Percentiles rank a stretch among this genome's conserved stretches.
phyloP scores from a whole-genome alignment of 2,888 invertebrate species.

The Xanthostigma xanthostigma region DNA sequence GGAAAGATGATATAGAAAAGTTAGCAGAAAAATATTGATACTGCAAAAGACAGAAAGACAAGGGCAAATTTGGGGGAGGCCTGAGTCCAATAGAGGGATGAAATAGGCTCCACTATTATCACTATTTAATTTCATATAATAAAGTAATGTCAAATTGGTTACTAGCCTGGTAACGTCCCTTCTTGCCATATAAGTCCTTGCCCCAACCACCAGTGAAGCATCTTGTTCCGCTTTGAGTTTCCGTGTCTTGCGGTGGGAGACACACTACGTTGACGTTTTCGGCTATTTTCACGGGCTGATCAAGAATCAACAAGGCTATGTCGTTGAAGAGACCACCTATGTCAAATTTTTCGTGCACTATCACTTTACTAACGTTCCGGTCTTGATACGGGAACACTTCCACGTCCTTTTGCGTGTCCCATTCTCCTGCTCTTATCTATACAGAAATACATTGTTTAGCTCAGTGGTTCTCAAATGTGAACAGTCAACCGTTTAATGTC shows the following conservation, averaged over 20 bases:
- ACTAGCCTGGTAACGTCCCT: constrained; percentile 29
- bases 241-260: constrained; percentile 36
- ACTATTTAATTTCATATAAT: too few species aligned
- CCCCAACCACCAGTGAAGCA: constrained; percentile 68
- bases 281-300: constrained; percentile 39
- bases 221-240: constrained; percentile 29
- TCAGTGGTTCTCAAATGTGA: too few species aligned
- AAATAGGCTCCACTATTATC: too few species aligned
- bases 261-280: constrained; percentile 58
- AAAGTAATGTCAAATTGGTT: too few species aligned
- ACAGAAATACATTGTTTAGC: too few species aligned
- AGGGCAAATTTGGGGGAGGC: too few species aligned
- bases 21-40: too few species aligned
- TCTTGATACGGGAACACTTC: constrained; percentile 60
- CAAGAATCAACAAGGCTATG: constrained; percentile 52
- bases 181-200: constrained; percentile 48
- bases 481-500: too few species aligned
- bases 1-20: too few species aligned
- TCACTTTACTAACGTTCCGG: constrained; percentile 38
- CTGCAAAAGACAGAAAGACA: too few species aligned
- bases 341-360: constrained; percentile 47
- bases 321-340: constrained; percentile 58
- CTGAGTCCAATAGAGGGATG: too few species aligned
- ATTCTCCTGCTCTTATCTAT: constrained; percentile 55
- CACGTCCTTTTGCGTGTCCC: constrained; percentile 61